Evolutionary conservation across 2,113 vertebrate species (phyloP).

Genomic region (Alaudala cheleensis): DNA sequence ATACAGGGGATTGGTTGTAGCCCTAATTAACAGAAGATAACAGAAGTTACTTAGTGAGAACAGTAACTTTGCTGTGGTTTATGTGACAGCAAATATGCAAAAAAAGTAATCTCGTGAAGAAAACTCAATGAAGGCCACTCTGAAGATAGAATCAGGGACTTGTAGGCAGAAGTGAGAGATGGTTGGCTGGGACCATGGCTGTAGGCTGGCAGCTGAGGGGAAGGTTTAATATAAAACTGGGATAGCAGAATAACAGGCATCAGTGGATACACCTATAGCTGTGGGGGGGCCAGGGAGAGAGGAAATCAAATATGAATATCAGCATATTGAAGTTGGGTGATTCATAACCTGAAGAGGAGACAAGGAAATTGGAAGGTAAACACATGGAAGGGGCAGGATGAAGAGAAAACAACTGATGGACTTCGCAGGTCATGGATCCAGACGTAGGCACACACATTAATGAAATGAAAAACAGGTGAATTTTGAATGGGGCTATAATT

Average conservation of each 20-base stretch:
- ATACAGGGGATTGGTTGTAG: background rate
- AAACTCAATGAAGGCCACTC: background rate
- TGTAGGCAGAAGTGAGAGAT: background rate
- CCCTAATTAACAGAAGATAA: background rate
- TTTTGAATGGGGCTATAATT: background rate
- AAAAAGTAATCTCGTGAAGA: background rate
- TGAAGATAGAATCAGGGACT: background rate
- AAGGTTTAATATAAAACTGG: background rate
- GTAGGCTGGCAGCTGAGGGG: background rate
- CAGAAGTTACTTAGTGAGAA: background rate
- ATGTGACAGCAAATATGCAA: background rate
- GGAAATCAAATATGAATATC: background rate
- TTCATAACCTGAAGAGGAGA: background rate
- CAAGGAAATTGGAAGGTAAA: background rate
- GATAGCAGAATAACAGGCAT: background rate
- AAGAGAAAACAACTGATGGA: background rate
- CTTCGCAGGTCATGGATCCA: background rate
- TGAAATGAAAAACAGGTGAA: constrained; percentile 29
- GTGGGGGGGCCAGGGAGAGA: background rate
- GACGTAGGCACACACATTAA: background rate
- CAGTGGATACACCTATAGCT: background rate
- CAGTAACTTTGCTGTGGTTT: too few species aligned
- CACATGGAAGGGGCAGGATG: background rate
- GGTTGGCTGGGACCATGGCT: background rate
- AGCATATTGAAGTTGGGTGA: background rate